These are phyloP conservation scores for Callospermophilus lateralis DNA, from an alignment of 2,113 vertebrate species.

Conservation along the genomic window DNA sequence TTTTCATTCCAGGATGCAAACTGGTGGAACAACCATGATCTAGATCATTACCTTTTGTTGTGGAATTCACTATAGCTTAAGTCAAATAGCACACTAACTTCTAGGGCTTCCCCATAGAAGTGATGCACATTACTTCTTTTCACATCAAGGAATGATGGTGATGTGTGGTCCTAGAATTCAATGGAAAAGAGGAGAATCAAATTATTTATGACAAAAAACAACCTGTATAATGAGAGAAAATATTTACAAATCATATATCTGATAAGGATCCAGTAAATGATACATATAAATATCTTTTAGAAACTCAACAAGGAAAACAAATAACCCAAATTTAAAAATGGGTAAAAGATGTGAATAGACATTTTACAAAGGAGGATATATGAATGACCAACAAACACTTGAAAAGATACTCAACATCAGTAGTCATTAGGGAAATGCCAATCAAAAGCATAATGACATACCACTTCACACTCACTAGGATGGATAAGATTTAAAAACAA, in stretches of 20 bases:
- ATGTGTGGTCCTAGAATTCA: not conserved
- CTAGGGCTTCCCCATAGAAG: not conserved
- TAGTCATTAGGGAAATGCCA: constrained; percentile 20
- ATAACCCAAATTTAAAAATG: not conserved
- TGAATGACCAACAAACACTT: not conserved
- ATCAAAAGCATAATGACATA: constrained; percentile 12
- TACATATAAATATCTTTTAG: not conserved
- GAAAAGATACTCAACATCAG: not conserved
- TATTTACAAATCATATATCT: not conserved
- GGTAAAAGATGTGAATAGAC: not conserved
- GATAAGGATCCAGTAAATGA: not conserved
- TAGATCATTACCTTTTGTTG: not conserved
- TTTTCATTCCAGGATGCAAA: constrained; percentile 2
- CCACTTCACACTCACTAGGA: not conserved
- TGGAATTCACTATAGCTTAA: not conserved
- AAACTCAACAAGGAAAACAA: constrained; percentile 42
- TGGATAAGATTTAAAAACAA: not conserved
- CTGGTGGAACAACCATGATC: not conserved
- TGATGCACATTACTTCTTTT: not conserved
- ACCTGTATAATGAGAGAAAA: constrained; percentile 11
- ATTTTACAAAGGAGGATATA: not conserved
- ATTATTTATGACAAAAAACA: constrained; percentile 12
- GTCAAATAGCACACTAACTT: not conserved
- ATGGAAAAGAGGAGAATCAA: constrained; percentile 29
- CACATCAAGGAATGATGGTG: not conserved